Base-by-base conservation (phyloP, 2,888 invertebrate species). In the Clostera curtula region DNA sequence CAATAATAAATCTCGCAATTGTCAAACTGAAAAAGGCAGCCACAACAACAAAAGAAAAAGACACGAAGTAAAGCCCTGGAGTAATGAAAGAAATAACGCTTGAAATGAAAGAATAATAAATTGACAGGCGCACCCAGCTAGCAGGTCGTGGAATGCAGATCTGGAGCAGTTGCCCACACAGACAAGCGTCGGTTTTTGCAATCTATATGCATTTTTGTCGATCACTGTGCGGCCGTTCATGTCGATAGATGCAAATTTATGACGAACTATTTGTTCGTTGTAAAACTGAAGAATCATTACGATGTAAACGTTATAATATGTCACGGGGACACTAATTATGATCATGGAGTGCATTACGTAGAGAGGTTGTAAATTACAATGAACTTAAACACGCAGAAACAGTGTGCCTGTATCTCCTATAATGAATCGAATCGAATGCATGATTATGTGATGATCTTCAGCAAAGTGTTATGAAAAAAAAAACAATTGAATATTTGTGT, bases 341-440 rank as follows among this genome's bases (percentile, higher is more conserved):
- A 74, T 74, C 71, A 67, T 61, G 66, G 64, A 60, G 59, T 52
- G 67, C 60, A 60, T 61, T 67, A 58, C 69, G 64, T 63, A 64
- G 65, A 64, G 69, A 60, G 59, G n/a, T n/a, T n/a, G n/a, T n/a
- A n/a, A n/a, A n/a, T n/a, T n/a, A n/a, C n/a, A n/a, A n/a, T n/a
- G n/a, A n/a, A n/a, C n/a, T n/a, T n/a, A n/a, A n/a, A n/a, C n/a
- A n/a, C n/a, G n/a, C n/a, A n/a, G n/a, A n/a, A n/a, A n/a, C n/a
- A n/a, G n/a, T n/a, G n/a, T n/a, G n/a, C n/a, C n/a, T n/a, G n/a
- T n/a, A n/a, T n/a, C n/a, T n/a, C n/a, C n/a, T n/a, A n/a, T n/a
- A n/a, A n/a, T n/a, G n/a, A n/a, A n/a, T n/a, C n/a, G n/a, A n/a
- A n/a, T n/a, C n/a, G n/a, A n/a, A n/a, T n/a, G n/a, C n/a, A n/a